phyloP scores from a whole-genome alignment of 2,888 invertebrate species.

The Drosophila multiciliata region DNA sequence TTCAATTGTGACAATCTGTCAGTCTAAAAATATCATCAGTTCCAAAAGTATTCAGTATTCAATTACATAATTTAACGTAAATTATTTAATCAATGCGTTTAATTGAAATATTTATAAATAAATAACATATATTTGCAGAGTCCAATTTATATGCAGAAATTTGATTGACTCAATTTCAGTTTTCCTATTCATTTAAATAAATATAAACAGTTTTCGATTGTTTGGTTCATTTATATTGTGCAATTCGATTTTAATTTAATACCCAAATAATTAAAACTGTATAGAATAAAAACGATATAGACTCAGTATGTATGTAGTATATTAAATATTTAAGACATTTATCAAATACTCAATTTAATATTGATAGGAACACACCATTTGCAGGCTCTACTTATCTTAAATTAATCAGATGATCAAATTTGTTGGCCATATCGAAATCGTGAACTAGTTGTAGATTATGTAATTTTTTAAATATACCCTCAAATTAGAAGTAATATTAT shows the following conservation, averaged over 20 bases:
- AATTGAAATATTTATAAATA: background rate
- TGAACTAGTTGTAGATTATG: background rate
- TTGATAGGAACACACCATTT: background rate
- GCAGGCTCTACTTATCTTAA: background rate
- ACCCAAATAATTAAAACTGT: background rate
- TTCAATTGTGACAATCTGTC: background rate
- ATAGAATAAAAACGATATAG: background rate
- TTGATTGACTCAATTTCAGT: background rate
- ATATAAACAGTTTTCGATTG: background rate
- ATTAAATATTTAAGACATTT: background rate
- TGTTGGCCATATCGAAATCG: background rate
- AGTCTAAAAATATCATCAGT: background rate
- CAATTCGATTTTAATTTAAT: background rate
- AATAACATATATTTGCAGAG: background rate
- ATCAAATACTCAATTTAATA: background rate
- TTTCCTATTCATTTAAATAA: background rate
- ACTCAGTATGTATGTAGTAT: background rate
- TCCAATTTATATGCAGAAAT: background rate
- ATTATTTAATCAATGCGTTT: background rate
- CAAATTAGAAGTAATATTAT: background rate
- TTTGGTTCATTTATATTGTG: background rate
- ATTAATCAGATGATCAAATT: background rate
- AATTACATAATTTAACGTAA: background rate
- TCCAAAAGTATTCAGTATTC: background rate
- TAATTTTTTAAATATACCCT: too few relatives aligned